Evolutionary conservation across 2,113 vertebrate species (phyloP), one percentile per base, ranked within the genome.

Genomic region (Alosa alosa): DNA sequence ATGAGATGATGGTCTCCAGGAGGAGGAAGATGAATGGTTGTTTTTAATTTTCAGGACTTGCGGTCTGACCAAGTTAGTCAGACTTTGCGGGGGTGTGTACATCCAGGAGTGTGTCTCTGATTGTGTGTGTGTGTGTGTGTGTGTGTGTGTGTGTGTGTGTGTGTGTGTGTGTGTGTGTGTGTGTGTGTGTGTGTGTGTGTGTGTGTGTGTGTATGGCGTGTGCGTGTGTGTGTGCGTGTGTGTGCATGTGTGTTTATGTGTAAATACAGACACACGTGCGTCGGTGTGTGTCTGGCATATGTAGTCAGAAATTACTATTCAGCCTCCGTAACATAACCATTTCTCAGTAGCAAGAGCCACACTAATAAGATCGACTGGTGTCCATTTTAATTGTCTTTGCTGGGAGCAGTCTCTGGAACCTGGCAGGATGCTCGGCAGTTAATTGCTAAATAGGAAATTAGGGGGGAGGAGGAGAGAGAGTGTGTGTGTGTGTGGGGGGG

Each of bases 301-400:
- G 72, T 36, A 39, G 81, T 85, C 68, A 78, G 47, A 31, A 57
- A 49, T 60, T 82, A n/a, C 8, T 10, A 82, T 82, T 64, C n/a
- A 8, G 44, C 3, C 45, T 22, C 4, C 2, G 31, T 45, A 55
- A 84, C 31, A 81, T 81, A 83, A 52, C n/a, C 39, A 82, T 84
- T 90, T 83, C 88, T 89, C 86, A 31, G 83, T 4, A 82, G 86
- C 83, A 85, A 46, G 83, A 83, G 86, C 87, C 86, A 86, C 81
- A 25, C 86, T 91, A 90, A 94, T 91, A 90, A 90, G 75, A 90
- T 85, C 86, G 87, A 90, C 91, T 89, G 87, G 89, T 88, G 85
- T 82, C 57, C n/a, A 7, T 55, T 92, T 91, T 91, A 93, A 94
- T 92, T 88, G 88, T 86, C 86, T 92, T 89, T 88, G 81, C 88